Evolutionary conservation across 92 coral and sea anemone genomes (phyloP).

Genomic region (Chrysogorgia sp.): DNA sequence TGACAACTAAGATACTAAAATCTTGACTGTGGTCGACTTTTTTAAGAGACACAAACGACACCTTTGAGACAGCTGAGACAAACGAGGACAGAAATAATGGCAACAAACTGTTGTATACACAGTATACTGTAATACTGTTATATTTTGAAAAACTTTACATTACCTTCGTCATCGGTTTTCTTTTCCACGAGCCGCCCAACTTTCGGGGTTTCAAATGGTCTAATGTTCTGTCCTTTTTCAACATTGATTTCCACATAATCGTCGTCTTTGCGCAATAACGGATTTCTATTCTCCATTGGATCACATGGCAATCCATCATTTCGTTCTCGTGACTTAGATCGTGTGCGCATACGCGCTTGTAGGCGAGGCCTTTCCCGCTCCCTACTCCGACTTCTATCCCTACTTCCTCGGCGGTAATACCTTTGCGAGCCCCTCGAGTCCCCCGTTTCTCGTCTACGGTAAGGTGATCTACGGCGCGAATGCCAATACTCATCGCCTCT

Average conservation of each 20-base stretch:
- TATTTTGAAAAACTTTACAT: not conserved
- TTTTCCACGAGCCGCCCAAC: slow-evolving; percentile 6
- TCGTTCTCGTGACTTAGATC: not conserved
- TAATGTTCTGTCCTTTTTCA: not conserved
- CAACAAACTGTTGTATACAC: no score
- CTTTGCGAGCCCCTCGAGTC: slow-evolving; percentile 12
- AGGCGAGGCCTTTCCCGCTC: slow-evolving; percentile 7
- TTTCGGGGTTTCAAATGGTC: not conserved
- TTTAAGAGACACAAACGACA: no score
- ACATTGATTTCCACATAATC: slow-evolving; percentile 38
- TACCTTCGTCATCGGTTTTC: not conserved
- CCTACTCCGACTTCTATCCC: slow-evolving; percentile 22
- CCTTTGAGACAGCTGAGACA: no score
- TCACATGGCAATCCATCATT: slow-evolving; percentile 2
- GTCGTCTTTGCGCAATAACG: slow-evolving; percentile 11
- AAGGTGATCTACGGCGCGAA: slow-evolving; percentile 33
- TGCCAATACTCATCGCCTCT: not conserved
- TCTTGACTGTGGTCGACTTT: no score
- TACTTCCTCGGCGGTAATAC: slow-evolving; percentile 10
- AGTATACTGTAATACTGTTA: not conserved
- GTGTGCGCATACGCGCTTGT: slow-evolving; percentile 10
- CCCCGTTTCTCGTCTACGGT: slow-evolving; percentile 11
- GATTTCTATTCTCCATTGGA: not conserved
- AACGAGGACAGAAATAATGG: no score
- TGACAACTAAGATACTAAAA: no score